These are phyloP conservation scores for Melieria omissa DNA, from an alignment of 2,888 invertebrate species.

Conservation along the genomic window DNA sequence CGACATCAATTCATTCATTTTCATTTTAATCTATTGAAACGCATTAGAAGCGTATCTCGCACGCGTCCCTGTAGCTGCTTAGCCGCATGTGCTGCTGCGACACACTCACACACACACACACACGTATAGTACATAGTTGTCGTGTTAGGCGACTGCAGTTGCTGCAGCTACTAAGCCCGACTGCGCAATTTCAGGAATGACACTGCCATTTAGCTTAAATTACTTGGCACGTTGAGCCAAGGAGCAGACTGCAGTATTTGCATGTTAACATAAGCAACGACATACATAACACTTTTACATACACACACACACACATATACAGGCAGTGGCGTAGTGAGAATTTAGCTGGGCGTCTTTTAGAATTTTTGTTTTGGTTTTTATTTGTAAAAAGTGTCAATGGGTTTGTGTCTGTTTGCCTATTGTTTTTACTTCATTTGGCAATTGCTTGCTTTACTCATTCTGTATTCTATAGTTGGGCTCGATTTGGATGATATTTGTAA, in stretches of 20 bases:
- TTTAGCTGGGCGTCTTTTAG: neutral
- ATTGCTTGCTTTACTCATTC: too few species aligned
- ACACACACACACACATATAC: neutral
- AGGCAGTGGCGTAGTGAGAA: neutral
- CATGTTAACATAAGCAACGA: neutral
- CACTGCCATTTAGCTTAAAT: conserved; percentile 22
- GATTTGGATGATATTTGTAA: too few species aligned
- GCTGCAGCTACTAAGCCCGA: conserved; percentile 17
- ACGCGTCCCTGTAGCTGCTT: conserved; percentile 21
- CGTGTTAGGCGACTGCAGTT: neutral
- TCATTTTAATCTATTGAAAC: conserved; percentile 37
- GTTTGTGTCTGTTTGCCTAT: too few species aligned
- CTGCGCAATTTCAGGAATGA: conserved; percentile 17
- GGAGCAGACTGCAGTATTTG: conserved; percentile 1
- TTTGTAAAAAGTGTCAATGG: too few species aligned
- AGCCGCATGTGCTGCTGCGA: conserved; percentile 5
- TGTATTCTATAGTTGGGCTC: too few species aligned
- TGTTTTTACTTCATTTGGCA: too few species aligned
- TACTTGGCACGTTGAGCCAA: conserved; percentile 16
- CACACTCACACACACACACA: conserved; percentile 12
- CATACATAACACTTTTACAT: neutral
- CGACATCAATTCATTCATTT: conserved; percentile 41
- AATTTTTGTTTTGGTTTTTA: too few species aligned
- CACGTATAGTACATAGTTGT: neutral
- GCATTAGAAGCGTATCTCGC: conserved; percentile 13